phyloP scores from a whole-genome alignment of 2,797 vertebrate genomes.

The Lacerta agilis region DNA sequence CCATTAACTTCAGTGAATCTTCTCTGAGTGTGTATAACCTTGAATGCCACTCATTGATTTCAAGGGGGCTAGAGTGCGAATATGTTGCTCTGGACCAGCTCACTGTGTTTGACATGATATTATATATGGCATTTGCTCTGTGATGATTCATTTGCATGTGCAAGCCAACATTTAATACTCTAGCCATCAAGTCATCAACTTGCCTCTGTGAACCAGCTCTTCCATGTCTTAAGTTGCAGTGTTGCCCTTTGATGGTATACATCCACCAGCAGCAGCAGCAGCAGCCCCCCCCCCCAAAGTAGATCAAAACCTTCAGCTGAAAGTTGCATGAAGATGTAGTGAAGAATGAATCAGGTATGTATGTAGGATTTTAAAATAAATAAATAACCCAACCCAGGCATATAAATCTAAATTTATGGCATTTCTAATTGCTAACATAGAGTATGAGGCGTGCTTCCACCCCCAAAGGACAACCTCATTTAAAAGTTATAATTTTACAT shows the following conservation, averaged over 20 bases:
- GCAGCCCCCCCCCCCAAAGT: too few relatives aligned
- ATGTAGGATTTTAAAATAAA: background rate
- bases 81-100: too few relatives aligned
- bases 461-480: background rate
- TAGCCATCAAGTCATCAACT: background rate
- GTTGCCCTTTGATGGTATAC: background rate
- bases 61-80: too few relatives aligned
- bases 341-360: background rate
- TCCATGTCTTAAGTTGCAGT: background rate
- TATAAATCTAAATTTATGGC: background rate
- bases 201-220: background rate
- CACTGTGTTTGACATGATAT: background rate
- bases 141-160: background rate
- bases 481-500: conserved; percentile 16
- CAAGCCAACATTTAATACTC: background rate
- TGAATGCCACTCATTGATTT: too few relatives aligned
- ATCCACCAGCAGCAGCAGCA: background rate
- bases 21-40: too few relatives aligned
- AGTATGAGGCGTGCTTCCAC: background rate
- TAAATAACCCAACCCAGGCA: background rate
- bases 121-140: background rate
- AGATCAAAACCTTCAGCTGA: background rate
- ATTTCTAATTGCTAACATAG: background rate
- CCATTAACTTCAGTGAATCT: too few relatives aligned
- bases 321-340: background rate